phyloP scores from a whole-genome alignment of 2,888 invertebrate species.

The Latrodectus elegans region DNA sequence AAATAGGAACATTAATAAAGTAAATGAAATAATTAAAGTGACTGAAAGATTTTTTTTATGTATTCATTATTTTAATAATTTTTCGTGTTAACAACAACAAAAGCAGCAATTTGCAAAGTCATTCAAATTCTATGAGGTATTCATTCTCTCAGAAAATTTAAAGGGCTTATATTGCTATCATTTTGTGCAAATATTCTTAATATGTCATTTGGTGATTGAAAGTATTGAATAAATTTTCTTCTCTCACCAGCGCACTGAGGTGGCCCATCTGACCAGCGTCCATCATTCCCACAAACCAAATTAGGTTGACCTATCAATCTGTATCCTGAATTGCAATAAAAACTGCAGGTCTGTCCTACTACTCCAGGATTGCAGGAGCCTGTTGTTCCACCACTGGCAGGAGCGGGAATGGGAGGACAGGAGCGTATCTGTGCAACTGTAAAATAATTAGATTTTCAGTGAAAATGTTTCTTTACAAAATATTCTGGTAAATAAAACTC shows the following conservation, averaged over 20 bases:
- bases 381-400: slow-evolving; percentile 22
- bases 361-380: slow-evolving; percentile 41
- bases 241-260: slow-evolving; percentile 44
- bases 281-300: slow-evolving; percentile 51
- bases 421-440: slow-evolving; percentile 13
- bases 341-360: slow-evolving; percentile 41
- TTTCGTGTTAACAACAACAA: too few relatives aligned
- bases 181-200: too few relatives aligned
- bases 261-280: slow-evolving; percentile 40
- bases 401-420: slow-evolving; percentile 31
- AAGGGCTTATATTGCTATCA: too few relatives aligned
- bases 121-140: too few relatives aligned
- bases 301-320: slow-evolving; percentile 40
- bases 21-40: too few relatives aligned
- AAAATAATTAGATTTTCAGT: background rate
- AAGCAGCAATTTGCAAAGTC: too few relatives aligned
- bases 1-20: too few relatives aligned
- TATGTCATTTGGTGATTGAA: too few relatives aligned
- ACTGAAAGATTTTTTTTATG: too few relatives aligned
- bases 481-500: background rate
- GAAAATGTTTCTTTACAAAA: background rate
- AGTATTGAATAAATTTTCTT: too few relatives aligned
- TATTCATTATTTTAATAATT: too few relatives aligned
- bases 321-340: slow-evolving; percentile 45
- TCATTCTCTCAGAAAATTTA: too few relatives aligned